Evolutionary conservation across 2,888 invertebrate species (phyloP).

Genomic region (Osmoderma eremita): DNA sequence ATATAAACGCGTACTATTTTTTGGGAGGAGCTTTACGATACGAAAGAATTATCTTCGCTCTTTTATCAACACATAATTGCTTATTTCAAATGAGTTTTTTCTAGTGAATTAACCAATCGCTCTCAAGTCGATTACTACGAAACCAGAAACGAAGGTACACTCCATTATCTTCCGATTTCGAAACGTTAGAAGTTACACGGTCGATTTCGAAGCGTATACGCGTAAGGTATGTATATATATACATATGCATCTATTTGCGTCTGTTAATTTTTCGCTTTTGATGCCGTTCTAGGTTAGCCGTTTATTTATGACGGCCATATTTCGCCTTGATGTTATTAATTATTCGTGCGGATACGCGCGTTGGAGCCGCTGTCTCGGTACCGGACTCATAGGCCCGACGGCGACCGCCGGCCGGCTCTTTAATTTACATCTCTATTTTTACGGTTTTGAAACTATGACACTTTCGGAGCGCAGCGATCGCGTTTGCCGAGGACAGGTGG

Average conservation of each 20-base stretch:
- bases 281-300: constrained; percentile 24
- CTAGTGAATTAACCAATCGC: background rate
- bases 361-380: constrained; percentile 2
- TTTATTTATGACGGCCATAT: constrained; percentile 34
- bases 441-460: constrained; percentile 32
- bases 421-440: constrained; percentile 38
- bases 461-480: constrained; percentile 9
- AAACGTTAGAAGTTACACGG: constrained; percentile 9
- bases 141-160: background rate
- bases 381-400: constrained; percentile 7
- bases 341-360: constrained; percentile 23
- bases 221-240: too few species aligned
- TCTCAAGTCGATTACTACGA: background rate
- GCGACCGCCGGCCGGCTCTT: constrained; percentile 3
- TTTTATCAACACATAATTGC: background rate
- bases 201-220: background rate
- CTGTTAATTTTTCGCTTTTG: constrained; percentile 23
- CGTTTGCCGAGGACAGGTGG: constrained; percentile 13
- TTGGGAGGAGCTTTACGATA: too few species aligned
- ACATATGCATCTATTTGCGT: background rate
- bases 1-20: too few species aligned
- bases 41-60: background rate
- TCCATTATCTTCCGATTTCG: constrained; percentile 1
- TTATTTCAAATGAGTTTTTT: background rate
- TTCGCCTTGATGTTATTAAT: constrained; percentile 33